Conservation (phyloP, 1,140 invertebrate species). For the Cotesia typhae region DNA sequence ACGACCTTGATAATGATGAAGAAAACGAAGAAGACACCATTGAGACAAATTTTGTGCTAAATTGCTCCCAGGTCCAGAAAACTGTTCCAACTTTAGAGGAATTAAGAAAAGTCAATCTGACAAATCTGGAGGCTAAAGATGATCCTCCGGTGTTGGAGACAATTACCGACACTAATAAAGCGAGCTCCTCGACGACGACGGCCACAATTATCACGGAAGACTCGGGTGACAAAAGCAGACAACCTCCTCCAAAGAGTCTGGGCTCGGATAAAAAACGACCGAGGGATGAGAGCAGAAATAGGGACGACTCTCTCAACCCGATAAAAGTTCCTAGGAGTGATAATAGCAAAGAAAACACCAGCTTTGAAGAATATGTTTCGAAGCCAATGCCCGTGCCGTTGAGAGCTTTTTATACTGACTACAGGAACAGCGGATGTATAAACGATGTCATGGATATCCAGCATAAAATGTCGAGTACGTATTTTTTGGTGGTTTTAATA, state of each 20-base stretch:
- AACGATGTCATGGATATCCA: conserved; percentile 63
- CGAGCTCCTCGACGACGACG: too few relatives aligned
- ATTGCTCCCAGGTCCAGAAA: conserved; percentile 48
- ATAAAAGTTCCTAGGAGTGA: too few relatives aligned
- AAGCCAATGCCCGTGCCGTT: conserved; percentile 62
- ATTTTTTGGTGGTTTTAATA: not conserved
- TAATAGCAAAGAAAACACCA: not conserved
- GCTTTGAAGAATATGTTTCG: conserved; percentile 47
- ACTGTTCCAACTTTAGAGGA: conserved; percentile 44
- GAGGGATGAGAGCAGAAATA: too few relatives aligned
- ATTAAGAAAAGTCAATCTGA: conserved; percentile 38
- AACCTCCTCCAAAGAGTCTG: too few relatives aligned
- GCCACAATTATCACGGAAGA: too few relatives aligned
- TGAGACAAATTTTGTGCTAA: conserved; percentile 45
- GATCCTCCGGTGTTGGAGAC: conserved; percentile 1
- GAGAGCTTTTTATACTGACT: conserved; percentile 71
- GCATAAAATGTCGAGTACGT: conserved; percentile 69
- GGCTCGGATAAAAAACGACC: too few relatives aligned
- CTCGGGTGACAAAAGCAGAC: too few relatives aligned
- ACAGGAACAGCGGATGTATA: conserved; percentile 70
- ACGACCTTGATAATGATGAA: too few relatives aligned
- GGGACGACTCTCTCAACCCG: too few relatives aligned
- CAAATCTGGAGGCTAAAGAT: not conserved
- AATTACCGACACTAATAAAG: not conserved
- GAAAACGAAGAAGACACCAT: not conserved